A percentile compares a stretch with the other conserved stretches of the same genome.
Evolutionary conservation across 2,797 vertebrate species (phyloP).

Genomic region (Masticophis lateralis): DNA sequence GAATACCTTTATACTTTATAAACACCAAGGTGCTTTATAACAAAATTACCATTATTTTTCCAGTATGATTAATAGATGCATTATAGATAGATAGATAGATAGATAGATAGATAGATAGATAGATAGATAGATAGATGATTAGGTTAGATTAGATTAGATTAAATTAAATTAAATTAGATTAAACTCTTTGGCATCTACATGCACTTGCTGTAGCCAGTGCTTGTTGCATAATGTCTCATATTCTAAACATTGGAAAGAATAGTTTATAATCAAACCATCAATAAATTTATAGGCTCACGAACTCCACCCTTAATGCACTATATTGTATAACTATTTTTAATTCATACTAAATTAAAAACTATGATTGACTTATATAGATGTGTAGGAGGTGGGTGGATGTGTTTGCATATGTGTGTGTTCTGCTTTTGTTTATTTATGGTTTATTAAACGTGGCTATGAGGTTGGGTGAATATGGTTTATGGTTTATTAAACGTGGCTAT

Average conservation of each 20-base stretch:
- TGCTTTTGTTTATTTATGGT: background rate
- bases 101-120: no score
- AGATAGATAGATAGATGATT: background rate
- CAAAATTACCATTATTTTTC: background rate
- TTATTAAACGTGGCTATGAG: background rate
- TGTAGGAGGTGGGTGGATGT: background rate
- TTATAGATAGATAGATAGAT: no score
- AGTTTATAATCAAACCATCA: background rate
- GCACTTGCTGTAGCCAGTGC: background rate
- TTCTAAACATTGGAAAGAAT: background rate
- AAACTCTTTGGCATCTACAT: background rate
- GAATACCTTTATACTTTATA: background rate
- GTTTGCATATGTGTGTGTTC: background rate
- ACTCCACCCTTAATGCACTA: background rate
- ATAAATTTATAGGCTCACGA: background rate
- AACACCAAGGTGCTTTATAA: background rate
- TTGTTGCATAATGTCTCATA: no score
- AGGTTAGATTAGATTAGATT: background rate
- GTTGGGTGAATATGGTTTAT: background rate
- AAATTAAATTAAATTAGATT: background rate
- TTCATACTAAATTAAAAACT: background rate
- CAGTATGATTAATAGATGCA: background rate
- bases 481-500: background rate
- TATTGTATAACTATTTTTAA: background rate
- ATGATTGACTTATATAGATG: background rate